Base-by-base conservation (phyloP, 2,113 vertebrate species). In the Aphelocoma coerulescens region DNA sequence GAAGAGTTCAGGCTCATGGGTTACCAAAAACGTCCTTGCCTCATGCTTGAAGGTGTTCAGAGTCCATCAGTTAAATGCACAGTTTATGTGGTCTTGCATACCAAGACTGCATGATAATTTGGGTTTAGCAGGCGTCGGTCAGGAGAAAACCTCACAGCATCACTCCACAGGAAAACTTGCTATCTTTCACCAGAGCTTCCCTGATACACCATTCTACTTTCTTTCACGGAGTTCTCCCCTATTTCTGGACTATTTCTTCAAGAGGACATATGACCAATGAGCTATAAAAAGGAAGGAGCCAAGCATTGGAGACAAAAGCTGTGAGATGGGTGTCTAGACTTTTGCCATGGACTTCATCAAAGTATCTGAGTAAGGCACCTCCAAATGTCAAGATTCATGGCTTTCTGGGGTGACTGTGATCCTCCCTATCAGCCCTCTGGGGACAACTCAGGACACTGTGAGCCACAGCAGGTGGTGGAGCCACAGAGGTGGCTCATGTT, bases 381-480 rank as follows among this genome's bases (percentile, higher is more conserved):
- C 9, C 0, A 32, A 80, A 71, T 35, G 15, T 33, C 52, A 77
- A 48, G 23, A 18, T 44, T 24, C 46, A 9, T 1, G 3, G 30
- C 11, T 89, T 80, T 74, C 35, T 61, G n/a, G 33, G 13, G 32
- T 41, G 83, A 44, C 51, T 44, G 21, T 32, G 52, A 75, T 10
- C 30, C 30, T 44, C 15, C 5, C 5, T 2, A 0, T 16, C 4
- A 11, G 28, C 3, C 5, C 33, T 44, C 73, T 49, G 41, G 32
- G 24, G 7, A 44, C 59, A 78, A 4, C 27, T 72, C 46, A 62
- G 39, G 28, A 23, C 43, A 13, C 6, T 55, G 48, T 46, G 30
- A 80, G 68, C 52, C 57, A 44, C 35, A 87, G 52, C 27, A 79
- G 33, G 62, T 57, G 66, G 33, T 30, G 37, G 52, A 68, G 32